Conservation (phyloP, 2,113 vertebrate genomes). For the Climacteris rufus region DNA sequence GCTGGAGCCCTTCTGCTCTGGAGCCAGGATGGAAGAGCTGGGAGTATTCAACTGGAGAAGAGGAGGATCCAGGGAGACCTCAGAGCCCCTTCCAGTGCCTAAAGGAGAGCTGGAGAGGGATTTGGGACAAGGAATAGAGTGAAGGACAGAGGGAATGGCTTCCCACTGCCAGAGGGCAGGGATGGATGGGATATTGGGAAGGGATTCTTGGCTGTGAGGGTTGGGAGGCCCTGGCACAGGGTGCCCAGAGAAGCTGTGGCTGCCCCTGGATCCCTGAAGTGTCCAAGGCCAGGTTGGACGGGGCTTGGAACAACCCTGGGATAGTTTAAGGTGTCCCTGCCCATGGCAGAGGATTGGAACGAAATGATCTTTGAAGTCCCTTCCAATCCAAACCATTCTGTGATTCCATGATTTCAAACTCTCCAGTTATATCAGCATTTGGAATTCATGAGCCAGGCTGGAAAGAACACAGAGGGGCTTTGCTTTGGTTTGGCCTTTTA, state of each 20-base stretch:
- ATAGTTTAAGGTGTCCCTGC: background rate
- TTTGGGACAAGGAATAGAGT: no score
- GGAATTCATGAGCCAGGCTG: background rate
- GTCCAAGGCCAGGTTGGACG: background rate
- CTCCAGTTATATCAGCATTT: background rate
- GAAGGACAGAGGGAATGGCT: no score
- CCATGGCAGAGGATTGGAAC: fast-evolving
- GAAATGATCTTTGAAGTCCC: background rate
- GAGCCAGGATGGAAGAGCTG: no score
- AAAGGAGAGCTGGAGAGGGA: no score
- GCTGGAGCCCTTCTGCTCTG: no score
- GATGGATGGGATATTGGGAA: fast-evolving
- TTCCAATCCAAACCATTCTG: background rate
- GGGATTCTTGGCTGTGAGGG: background rate
- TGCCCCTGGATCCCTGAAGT: background rate
- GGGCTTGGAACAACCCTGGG: background rate
- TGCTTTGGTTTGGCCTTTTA: background rate
- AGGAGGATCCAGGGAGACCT: no score
- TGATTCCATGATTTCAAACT: background rate
- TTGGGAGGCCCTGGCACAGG: background rate
- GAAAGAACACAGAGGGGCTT: background rate
- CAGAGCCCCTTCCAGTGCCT: no score
- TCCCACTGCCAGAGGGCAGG: background rate
- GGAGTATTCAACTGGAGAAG: no score
- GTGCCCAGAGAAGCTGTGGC: background rate